Percentiles rank a stretch among this genome's conserved stretches.
phyloP scores from a whole-genome alignment of 2,113 vertebrate species.

The Leucoraja erinaceus region DNA sequence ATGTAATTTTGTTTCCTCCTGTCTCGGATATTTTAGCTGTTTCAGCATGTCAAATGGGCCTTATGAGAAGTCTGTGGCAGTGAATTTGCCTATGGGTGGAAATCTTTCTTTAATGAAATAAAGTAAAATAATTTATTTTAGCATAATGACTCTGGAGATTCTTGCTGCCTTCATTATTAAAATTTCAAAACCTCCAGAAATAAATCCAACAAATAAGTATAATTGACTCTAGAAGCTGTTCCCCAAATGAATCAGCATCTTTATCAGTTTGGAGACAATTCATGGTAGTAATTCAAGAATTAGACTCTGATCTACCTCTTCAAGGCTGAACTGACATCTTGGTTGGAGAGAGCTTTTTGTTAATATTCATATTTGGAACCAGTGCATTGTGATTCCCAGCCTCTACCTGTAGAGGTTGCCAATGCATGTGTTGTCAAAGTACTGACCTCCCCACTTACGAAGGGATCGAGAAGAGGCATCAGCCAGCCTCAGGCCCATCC shows the following conservation, averaged over 20 bases:
- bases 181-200: background rate
- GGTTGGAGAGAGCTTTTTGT: too few relatives aligned
- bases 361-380: too few relatives aligned
- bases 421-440: background rate
- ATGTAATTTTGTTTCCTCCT: background rate
- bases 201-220: background rate
- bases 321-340: too few relatives aligned
- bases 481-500: too few relatives aligned
- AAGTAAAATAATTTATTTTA: background rate
- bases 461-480: too few relatives aligned
- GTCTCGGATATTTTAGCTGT: background rate
- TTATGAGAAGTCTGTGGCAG: background rate
- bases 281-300: background rate
- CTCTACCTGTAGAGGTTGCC: background rate
- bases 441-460: too few relatives aligned
- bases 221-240: background rate
- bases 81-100: background rate
- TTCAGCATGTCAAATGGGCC: background rate
- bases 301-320: background rate
- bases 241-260: background rate
- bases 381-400: too few relatives aligned
- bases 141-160: background rate
- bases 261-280: background rate
- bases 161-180: background rate
- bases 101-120: background rate